A percentile compares a stretch with the other conserved stretches of the same genome.
Evolutionary conservation across 2,888 invertebrate genomes (phyloP).

Genomic region (Theretra japonica): DNA sequence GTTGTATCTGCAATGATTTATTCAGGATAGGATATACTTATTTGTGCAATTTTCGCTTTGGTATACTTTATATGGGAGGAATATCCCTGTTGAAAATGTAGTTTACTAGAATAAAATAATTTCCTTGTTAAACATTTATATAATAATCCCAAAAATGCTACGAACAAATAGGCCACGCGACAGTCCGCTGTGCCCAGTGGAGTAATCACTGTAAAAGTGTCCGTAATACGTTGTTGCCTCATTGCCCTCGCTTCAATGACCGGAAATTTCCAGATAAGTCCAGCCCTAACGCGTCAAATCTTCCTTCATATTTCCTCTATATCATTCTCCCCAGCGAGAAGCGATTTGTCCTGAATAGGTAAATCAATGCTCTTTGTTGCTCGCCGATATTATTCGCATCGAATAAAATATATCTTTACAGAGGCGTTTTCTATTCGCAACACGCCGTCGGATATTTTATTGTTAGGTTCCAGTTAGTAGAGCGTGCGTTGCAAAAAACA

Average conservation of each 20-base stretch:
- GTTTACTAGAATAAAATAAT: not conserved
- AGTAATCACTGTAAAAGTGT: slow-evolving; percentile 42
- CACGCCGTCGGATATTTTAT: slow-evolving; percentile 34
- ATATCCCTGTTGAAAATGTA: no score
- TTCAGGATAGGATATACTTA: no score
- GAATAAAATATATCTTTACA: slow-evolving; percentile 44
- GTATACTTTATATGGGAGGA: no score
- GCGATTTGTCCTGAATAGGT: slow-evolving; percentile 53
- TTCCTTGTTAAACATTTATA: not conserved
- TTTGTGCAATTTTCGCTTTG: no score
- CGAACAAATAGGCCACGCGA: not conserved
- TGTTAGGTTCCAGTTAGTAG: slow-evolving; percentile 27
- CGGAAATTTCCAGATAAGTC: slow-evolving; percentile 73
- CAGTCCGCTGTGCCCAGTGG: slow-evolving; percentile 25
- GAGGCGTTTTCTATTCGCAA: slow-evolving; percentile 45
- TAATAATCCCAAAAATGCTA: not conserved
- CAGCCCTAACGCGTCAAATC: slow-evolving; percentile 60
- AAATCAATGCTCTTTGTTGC: slow-evolving; percentile 57
- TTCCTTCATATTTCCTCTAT: slow-evolving; percentile 56
- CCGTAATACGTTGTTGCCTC: slow-evolving; percentile 57
- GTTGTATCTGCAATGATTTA: no score
- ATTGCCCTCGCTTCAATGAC: slow-evolving; percentile 67
- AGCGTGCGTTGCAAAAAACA: slow-evolving; percentile 49
- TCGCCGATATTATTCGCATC: slow-evolving; percentile 49
- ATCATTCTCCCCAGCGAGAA: slow-evolving; percentile 50